These are phyloP conservation scores for Cremastinae sp. DNA, from an alignment of 2,888 invertebrate species.

Conservation along the genomic window DNA sequence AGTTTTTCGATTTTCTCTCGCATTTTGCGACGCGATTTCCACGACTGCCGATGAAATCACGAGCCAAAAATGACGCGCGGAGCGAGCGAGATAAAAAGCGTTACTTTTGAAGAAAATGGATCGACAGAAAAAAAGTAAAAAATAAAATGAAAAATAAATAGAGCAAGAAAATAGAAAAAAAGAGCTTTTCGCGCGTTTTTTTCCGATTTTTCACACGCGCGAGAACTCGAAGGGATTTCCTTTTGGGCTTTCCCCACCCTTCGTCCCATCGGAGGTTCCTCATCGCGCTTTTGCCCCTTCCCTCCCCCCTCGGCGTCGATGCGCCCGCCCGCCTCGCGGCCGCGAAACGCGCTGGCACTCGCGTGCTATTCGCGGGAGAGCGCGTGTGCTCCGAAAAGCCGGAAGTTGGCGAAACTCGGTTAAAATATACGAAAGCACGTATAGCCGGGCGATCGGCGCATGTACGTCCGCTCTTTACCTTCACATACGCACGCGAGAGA, in stretches of 20 bases:
- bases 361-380: slow-evolving; percentile 49
- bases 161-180: not conserved
- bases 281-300: not conserved
- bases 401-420: slow-evolving; percentile 42
- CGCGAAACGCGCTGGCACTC: slow-evolving; percentile 44
- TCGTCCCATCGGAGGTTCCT: not conserved
- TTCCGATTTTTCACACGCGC: slow-evolving; percentile 50
- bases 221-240: slow-evolving; percentile 35
- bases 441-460: not conserved
- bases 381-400: slow-evolving; percentile 43
- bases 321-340: slow-evolving; percentile 1
- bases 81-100: slow-evolving; percentile 3
- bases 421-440: slow-evolving; percentile 26
- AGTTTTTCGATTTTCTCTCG: slow-evolving; percentile 1
- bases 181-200: slow-evolving; percentile 43
- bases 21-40: slow-evolving; percentile 25
- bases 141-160: not conserved
- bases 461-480: not conserved
- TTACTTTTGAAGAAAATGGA: not conserved
- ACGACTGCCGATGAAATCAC: slow-evolving; percentile 5
- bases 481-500: not conserved
- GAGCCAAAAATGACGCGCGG: slow-evolving; percentile 56
- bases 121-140: too few species aligned
- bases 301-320: not conserved
- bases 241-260: not conserved